Evolutionary conservation across 2,888 invertebrate genomes (phyloP).

Genomic region (Rhimphoctona megacephalus): DNA sequence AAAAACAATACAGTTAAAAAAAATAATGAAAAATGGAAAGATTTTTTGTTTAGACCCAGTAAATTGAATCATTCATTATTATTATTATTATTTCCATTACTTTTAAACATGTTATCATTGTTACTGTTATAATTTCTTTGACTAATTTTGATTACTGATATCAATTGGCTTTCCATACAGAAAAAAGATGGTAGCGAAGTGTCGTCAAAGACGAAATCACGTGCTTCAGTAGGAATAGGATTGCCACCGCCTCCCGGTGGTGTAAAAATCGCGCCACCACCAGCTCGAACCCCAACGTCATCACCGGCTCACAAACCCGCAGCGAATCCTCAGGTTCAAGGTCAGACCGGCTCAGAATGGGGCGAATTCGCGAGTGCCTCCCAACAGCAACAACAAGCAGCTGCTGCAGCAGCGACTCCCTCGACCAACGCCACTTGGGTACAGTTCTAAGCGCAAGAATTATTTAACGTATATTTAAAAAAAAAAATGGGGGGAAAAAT

Average conservation of each 20-base stretch:
- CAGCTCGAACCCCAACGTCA: conserved; percentile 88
- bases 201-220: conserved; percentile 88
- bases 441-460: conserved; percentile 81
- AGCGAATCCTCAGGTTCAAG: conserved; percentile 85
- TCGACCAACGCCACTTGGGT: conserved; percentile 84
- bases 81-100: too few species aligned
- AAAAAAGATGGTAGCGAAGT: conserved; percentile 95
- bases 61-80: too few species aligned
- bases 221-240: conserved; percentile 86
- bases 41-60: too few species aligned
- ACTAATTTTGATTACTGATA: not conserved
- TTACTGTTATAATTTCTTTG: not conserved
- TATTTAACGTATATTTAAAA: conserved; percentile 23
- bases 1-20: too few species aligned
- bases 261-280: conserved; percentile 91
- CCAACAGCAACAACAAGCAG: conserved; percentile 73
- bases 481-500: conserved; percentile 9
- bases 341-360: conserved; percentile 88
- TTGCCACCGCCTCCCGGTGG: conserved; percentile 95
- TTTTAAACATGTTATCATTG: too few species aligned
- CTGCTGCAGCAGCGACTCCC: conserved; percentile 72
- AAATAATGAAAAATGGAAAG: too few species aligned
- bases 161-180: conserved; percentile 84
- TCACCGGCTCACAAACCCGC: conserved; percentile 92
- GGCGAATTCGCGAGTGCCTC: conserved; percentile 90